Evolutionary conservation across 2,888 invertebrate species (phyloP).

Genomic region (Dryobota labecula): DNA sequence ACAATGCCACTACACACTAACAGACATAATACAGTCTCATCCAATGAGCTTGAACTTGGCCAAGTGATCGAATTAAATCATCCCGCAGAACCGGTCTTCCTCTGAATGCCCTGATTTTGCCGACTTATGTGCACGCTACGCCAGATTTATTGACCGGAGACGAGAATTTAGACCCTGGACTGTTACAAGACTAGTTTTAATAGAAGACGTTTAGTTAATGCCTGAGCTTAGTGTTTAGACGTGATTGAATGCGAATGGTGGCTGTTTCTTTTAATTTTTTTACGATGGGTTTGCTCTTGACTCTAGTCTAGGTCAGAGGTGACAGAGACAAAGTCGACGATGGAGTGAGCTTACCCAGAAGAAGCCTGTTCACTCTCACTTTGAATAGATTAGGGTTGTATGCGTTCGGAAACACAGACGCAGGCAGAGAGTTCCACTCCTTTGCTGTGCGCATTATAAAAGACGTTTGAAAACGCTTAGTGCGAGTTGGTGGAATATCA

Average conservation of each 20-base stretch:
- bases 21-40: constrained; percentile 28
- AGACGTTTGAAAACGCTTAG: no score
- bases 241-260: constrained; percentile 17
- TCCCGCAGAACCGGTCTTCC: constrained; percentile 58
- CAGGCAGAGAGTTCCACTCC: no score
- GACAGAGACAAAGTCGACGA: no score
- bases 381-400: no score
- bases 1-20: constrained; percentile 32
- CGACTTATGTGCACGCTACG: constrained; percentile 55
- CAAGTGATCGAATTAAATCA: constrained; percentile 68
- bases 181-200: constrained; percentile 49
- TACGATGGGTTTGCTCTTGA: no score
- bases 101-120: constrained; percentile 63
- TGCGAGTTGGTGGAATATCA: no score
- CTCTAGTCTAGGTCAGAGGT: no score
- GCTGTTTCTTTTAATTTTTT: no score
- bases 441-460: no score
- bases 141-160: constrained; percentile 52
- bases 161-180: constrained; percentile 54
- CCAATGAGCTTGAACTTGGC: constrained; percentile 67
- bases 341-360: no score
- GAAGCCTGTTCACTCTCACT: no score
- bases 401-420: no score
- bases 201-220: constrained; percentile 36
- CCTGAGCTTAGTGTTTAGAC: constrained; percentile 11